Evolutionary conservation across 30 jellyfish, hydroid and myxozoan genomes (phyloP), one percentile per base, ranked within the genome.

Genomic region (Aurelia sp.): DNA sequence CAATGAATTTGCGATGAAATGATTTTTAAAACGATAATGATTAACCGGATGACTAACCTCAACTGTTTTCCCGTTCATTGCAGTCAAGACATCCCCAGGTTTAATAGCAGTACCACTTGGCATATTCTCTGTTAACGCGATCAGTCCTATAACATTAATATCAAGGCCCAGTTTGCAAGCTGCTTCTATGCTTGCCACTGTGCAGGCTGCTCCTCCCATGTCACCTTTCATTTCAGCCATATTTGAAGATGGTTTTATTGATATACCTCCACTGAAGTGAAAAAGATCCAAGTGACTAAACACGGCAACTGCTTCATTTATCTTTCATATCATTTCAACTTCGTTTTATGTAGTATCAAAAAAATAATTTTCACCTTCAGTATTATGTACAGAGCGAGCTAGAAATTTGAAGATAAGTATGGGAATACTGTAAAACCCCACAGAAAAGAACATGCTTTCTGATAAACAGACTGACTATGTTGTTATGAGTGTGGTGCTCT

Each of bases 161-260:
- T 97, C 91, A n/a, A 96, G 77, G 37, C 96, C 93, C 21, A 96
- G 74, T 62, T 81, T 68, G 19, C 89, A 71, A 18, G 93, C 97
- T 18, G 97, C 97, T 15, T 91, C 92, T 20, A 96, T 62, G 12
- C 97, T 58, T 18, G 95, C 98, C 62, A 90, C 86, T 58, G 96
- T 98, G 86, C 98, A 91, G 63, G 99, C 99, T n/a, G 96, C 98
- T 11, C 99, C 99, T 19, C 97, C 97, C 99, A 96, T 96, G 79
- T 96, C 99, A 18, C 97, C 99, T 47, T 88, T 88, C 99, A 96
- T 96, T 51, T 78, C 93, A 13, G 95, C 92, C 99, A 96, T 96
- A 11, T 86, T 86, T n/a, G 88, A 47, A 17, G 98, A 86, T 61
- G 98, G 99, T 67, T 96, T 96, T 62, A 96, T 75, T 33, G 98